Base-by-base conservation (phyloP, 2,888 invertebrate genomes). In the Pollenia amentaria region DNA sequence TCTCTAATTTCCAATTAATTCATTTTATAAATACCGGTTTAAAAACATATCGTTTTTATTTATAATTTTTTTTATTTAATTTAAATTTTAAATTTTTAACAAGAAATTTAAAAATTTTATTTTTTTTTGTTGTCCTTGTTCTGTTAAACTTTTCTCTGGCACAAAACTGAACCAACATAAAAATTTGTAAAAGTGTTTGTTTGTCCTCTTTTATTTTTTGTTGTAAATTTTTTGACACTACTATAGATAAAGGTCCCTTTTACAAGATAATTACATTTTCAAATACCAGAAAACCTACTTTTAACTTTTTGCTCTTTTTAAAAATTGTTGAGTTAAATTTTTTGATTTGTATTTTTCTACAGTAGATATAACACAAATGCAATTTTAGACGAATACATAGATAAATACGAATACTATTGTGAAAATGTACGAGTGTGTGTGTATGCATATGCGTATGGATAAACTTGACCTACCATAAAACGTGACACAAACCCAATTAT, bases 391-490 rank as follows among this genome's bases (percentile, higher is more conserved):
- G 12, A 48, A 67, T 16, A 7, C 38, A 21, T 14, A 78, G 2
- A 77, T 67, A 48, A 42, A 40, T 14, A 29, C 38, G 21, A 18
- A n/a, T 60, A 29, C 10, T 29, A 11, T n/a, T 9, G 29, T 14
- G 21, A n/a, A 46, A 38, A 29, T 48, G 44, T 51, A 14, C 14
- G 48, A 42, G 42, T 38, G 14, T 77, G 14, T 57, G 18, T 69
- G 42, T 62, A 51, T 48, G 10, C 18, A 51, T 83, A 86, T 86
- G 86, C 86, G 83, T 86, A 80, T 80, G 86, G 38, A 76, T 86
- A 86, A 86, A 86, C 86, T 86, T 86, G 86, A 86, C 86, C 86
- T 86, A 86, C 86, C 79, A 86, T 86, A 86, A 86, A 86, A 83
- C 79, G 86, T 86, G 83, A 86, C 86, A 86, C 76, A 86, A 86